Evolutionary conservation across 2,888 invertebrate genomes (phyloP).

Genomic region (Neoascia interrupta): DNA sequence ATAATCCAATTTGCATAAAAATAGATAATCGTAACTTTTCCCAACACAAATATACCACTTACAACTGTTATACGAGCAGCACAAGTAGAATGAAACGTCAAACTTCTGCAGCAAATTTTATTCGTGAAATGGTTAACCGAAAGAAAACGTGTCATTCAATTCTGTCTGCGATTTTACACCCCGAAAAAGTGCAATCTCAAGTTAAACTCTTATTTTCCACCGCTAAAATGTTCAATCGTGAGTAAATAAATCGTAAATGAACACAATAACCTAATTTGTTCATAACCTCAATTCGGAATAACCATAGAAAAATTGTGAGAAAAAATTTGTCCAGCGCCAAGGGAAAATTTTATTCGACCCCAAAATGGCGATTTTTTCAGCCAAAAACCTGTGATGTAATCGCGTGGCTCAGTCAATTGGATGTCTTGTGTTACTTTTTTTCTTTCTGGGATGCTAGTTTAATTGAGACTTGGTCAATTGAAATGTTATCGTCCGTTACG

Average conservation of each 20-base stretch:
- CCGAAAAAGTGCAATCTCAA: conserved; percentile 21
- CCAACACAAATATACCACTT: conserved; percentile 32
- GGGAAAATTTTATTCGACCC: conserved; percentile 20
- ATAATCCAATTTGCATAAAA: too few species aligned
- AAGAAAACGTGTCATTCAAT: conserved; percentile 56
- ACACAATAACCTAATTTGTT: conserved; percentile 58
- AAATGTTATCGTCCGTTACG: conserved; percentile 26
- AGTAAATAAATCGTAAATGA: conserved; percentile 49
- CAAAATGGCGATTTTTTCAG: conserved; percentile 56
- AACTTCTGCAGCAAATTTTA: conserved; percentile 33
- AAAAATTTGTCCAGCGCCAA: conserved; percentile 23
- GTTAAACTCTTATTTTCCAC: conserved; percentile 6
- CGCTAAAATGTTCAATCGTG: conserved; percentile 50
- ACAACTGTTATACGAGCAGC: conserved; percentile 47
- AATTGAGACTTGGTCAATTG: background rate
- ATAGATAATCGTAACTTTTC: too few species aligned
- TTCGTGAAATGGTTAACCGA: conserved; percentile 65
- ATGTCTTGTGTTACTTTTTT: background rate
- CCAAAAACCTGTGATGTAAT: conserved; percentile 58
- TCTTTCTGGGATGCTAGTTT: background rate
- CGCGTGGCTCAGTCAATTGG: conserved; percentile 29
- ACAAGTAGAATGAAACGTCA: conserved; percentile 39
- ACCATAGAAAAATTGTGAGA: conserved; percentile 17
- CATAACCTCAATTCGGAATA: conserved; percentile 63
- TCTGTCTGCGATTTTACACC: conserved; percentile 38